Base-by-base conservation (phyloP, 2,797 vertebrate species). In the Labroides dimidiatus region DNA sequence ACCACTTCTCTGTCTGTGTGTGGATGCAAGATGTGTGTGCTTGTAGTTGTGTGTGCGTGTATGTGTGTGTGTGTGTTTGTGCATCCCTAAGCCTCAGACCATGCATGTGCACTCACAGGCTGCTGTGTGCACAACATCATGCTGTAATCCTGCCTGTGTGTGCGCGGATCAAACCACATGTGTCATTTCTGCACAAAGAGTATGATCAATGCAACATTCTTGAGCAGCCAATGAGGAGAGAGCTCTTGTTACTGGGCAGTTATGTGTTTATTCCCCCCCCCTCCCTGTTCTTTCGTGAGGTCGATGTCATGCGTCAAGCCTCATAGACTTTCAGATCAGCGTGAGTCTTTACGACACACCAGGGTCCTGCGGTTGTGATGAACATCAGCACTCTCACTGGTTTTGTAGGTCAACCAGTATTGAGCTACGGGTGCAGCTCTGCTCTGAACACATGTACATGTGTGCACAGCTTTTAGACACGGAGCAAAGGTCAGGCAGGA, bases 221-320 rank as follows among this genome's bases (percentile, higher is more conserved):
- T 79, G 65, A 55, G 61, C 85, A 93, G 89, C 93, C 93, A 94
- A 94, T 94, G 82, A 91, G 87, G 59, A 86, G 64, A 44, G 56
- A 90, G 83, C 78, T 74, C 82, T 77, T 93, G 93, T 94, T 93
- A 94, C 93, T 81, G 91, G 94, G 93, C 92, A 93, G 92, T 91
- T 90, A 78, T 89, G 84, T 89, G 82, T 90, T 90, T 91, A 88
- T n/a, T n/a, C n/a, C 72, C 21, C 65, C 70, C 47, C 84, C 23
- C 42, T 33, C 23, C 30, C 81, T 60, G 65, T 89, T 84, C 81
- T 85, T 85, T 81, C 53, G 83, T 86, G 91, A 93, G 89, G 92
- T 94, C 78, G 88, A 91, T 93, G 91, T 93, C 91, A 91, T 66
- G 71, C 89, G 86, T 92, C 92, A 93, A 86, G 84, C 86, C 89